A percentile compares a stretch with the other conserved stretches of the same genome.
Conservation (phyloP, 2,797 vertebrate species). For the Galago senegalensis region DNA sequence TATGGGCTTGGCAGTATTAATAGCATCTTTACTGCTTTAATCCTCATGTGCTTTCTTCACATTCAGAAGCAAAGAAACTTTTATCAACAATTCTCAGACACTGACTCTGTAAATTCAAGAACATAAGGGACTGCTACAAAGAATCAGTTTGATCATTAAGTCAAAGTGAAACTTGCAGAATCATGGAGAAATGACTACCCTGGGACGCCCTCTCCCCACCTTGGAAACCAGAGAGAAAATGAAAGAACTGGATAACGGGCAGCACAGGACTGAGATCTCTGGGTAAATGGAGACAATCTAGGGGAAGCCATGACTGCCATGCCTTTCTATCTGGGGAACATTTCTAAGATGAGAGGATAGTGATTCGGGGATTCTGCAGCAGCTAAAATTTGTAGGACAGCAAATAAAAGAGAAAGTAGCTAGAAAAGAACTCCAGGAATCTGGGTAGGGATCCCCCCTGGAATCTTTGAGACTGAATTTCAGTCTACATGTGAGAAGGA, state of each 20-base stretch:
- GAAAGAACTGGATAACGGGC: background rate
- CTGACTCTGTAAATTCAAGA: background rate
- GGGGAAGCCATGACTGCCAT: background rate
- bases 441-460: background rate
- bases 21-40: background rate
- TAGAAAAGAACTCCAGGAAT: background rate
- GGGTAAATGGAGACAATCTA: background rate
- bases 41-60: background rate
- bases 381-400: background rate
- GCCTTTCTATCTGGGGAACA: background rate
- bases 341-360: background rate
- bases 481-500: background rate
- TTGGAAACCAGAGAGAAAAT: background rate
- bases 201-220: background rate
- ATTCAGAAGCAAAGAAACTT: background rate
- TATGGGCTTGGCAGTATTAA: background rate
- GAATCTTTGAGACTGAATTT: constrained; percentile 31
- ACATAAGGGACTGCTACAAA: background rate
- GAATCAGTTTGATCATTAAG: constrained; percentile 37
- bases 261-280: background rate
- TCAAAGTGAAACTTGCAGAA: background rate
- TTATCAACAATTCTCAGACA: background rate
- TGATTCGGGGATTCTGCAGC: background rate
- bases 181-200: background rate
- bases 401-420: background rate